These are phyloP conservation scores for Elephantulus edwardii DNA, from an alignment of 2,113 vertebrate genomes.

Conservation along the genomic window DNA sequence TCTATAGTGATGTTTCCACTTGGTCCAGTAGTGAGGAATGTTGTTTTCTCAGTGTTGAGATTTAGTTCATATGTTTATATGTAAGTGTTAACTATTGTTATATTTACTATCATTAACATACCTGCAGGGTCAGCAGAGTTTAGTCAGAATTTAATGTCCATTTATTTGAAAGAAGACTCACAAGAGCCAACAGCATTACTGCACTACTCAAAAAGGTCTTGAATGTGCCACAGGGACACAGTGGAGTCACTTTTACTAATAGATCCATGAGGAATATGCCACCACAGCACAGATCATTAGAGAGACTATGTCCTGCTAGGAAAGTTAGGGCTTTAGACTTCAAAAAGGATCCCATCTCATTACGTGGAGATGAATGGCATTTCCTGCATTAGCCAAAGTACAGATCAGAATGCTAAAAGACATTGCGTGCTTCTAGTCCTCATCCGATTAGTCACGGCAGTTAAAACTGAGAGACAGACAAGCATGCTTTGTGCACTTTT, in stretches of 20 bases:
- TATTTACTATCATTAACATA: background rate
- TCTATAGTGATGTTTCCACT: too few relatives aligned
- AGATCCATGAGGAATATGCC: constrained; percentile 62
- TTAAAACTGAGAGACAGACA: constrained; percentile 59
- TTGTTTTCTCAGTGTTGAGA: too few relatives aligned
- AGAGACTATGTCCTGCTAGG: constrained; percentile 60
- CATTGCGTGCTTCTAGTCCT: constrained; percentile 52
- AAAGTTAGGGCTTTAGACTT: constrained; percentile 71
- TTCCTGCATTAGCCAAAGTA: constrained; percentile 69
- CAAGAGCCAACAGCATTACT: background rate
- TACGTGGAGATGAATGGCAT: constrained; percentile 76
- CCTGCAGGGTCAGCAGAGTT: background rate
- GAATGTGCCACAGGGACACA: constrained; percentile 20
- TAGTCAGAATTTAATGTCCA: constrained; percentile 2
- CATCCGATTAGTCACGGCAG: constrained; percentile 67
- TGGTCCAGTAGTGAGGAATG: too few relatives aligned
- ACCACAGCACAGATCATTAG: constrained; percentile 50
- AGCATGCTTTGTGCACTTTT: constrained; percentile 68
- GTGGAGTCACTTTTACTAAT: constrained; percentile 6
- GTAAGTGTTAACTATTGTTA: background rate
- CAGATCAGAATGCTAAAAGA: constrained; percentile 73
- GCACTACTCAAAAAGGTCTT: background rate
- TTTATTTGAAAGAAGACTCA: constrained; percentile 3
- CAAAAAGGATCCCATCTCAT: constrained; percentile 74
- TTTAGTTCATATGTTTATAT: too few relatives aligned